Conservation (phyloP, 2,113 vertebrate genomes). For the Talpa occidentalis region DNA sequence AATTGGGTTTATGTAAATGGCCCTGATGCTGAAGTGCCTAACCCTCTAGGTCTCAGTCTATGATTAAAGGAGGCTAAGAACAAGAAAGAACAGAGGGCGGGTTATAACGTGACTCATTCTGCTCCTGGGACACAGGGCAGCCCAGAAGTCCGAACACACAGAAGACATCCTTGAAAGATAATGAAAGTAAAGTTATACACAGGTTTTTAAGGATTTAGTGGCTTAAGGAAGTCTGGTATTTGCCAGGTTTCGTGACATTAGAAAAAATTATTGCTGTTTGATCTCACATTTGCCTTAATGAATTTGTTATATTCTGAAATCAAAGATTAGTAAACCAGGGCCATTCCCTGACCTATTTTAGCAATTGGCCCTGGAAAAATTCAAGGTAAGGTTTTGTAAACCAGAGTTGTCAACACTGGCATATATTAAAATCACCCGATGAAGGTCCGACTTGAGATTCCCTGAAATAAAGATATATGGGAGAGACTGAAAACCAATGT, state of each 20-base stretch:
- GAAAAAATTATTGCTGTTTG: neutral
- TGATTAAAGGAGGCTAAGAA: neutral
- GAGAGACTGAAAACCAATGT: neutral
- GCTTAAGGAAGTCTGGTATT: neutral
- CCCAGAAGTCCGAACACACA: neutral
- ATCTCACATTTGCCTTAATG: neutral
- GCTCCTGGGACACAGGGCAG: neutral
- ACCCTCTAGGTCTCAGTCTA: neutral
- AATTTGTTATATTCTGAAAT: slow-evolving; percentile 14
- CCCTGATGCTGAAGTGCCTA: neutral
- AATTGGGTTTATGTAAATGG: neutral
- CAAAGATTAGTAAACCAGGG: slow-evolving; percentile 4
- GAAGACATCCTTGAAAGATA: neutral
- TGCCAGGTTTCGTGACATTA: neutral
- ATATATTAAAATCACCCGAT: neutral
- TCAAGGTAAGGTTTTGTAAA: neutral
- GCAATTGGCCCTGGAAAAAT: neutral
- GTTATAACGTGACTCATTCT: neutral
- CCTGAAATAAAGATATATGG: neutral
- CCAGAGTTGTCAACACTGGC: neutral
- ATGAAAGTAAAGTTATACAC: neutral
- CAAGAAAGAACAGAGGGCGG: neutral
- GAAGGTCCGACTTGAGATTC: neutral
- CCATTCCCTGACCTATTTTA: neutral
- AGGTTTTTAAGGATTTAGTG: neutral